Percentiles rank a stretch among this genome's conserved stretches.
These are phyloP conservation scores for Pedicia rivosa DNA, from an alignment of 2,888 invertebrate genomes.

Conservation along the genomic window DNA sequence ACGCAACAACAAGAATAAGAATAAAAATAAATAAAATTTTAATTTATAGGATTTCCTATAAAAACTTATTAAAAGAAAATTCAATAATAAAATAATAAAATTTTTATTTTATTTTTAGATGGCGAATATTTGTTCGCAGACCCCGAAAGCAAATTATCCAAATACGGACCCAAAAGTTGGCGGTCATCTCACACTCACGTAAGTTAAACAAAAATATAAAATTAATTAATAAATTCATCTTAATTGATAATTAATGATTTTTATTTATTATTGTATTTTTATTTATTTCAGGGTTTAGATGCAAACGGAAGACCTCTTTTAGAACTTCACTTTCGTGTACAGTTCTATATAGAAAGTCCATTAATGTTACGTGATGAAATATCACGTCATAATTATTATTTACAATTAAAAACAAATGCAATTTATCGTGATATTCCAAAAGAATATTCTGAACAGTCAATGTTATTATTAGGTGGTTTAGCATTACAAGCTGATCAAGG, in stretches of 20 bases:
- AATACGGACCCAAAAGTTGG: slow-evolving; percentile 94
- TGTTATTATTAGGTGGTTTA: slow-evolving; percentile 70
- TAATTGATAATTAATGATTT: neutral
- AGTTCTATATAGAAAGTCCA: slow-evolving; percentile 88
- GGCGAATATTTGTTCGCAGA: slow-evolving; percentile 93
- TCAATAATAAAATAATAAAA: neutral
- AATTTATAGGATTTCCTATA: too few species aligned
- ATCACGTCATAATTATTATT: slow-evolving; percentile 85
- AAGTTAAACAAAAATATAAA: slow-evolving; percentile 32
- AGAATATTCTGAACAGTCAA: slow-evolving; percentile 38
- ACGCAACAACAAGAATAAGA: too few species aligned
- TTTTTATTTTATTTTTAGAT: slow-evolving; percentile 46
- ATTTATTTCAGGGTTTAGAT: slow-evolving; percentile 58
- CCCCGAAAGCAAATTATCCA: slow-evolving; percentile 86
- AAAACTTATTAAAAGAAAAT: too few species aligned
- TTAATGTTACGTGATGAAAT: slow-evolving; percentile 79
- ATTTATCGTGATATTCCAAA: slow-evolving; percentile 45
- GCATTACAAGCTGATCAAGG: slow-evolving; percentile 89
- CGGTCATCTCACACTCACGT: slow-evolving; percentile 84
- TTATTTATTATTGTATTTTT: slow-evolving; percentile 11
- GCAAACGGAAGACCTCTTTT: slow-evolving; percentile 79
- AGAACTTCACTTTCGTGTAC: slow-evolving; percentile 78
- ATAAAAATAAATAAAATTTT: too few species aligned
- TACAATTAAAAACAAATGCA: slow-evolving; percentile 83
- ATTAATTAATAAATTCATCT: slow-evolving; percentile 1